phyloP scores from a whole-genome alignment of 2,888 invertebrate species.

The Eulithis prunata region DNA sequence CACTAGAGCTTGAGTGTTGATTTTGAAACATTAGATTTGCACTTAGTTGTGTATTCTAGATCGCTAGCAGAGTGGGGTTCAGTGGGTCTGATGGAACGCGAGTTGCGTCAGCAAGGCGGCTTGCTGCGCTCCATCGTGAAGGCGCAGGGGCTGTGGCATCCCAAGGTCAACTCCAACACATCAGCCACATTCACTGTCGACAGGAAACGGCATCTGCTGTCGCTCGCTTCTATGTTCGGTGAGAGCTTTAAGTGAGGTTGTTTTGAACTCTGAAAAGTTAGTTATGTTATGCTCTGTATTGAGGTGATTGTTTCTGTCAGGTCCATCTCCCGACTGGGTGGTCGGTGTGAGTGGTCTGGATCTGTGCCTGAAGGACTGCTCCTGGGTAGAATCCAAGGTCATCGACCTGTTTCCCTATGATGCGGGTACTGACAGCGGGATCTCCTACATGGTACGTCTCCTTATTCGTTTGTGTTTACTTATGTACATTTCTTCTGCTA shows the following conservation, averaged over 20 bases:
- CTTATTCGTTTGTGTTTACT: no score
- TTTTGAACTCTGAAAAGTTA: no score
- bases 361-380: conserved; percentile 94
- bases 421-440: conserved; percentile 97
- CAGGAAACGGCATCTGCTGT: conserved; percentile 92
- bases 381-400: conserved; percentile 93
- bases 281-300: no score
- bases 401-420: conserved; percentile 97
- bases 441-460: conserved; percentile 91
- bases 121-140: conserved; percentile 93
- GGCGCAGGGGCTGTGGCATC: conserved; percentile 95
- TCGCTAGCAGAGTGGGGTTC: conserved; percentile 95
- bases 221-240: conserved; percentile 95
- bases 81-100: conserved; percentile 93
- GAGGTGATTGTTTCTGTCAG: conserved; percentile 63
- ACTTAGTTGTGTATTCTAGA: conserved; percentile 45
- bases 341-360: conserved; percentile 95
- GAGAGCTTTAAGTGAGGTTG: conserved; percentile 38
- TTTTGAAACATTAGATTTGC: no score
- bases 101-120: conserved; percentile 92
- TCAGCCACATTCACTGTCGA: conserved; percentile 93
- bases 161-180: conserved; percentile 93
- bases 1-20: no score
- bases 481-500: no score
- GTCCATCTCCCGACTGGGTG: conserved; percentile 99